phyloP scores from a whole-genome alignment of 53 echinoderm and acorn worm species.

The Paracentrotus lividus region DNA sequence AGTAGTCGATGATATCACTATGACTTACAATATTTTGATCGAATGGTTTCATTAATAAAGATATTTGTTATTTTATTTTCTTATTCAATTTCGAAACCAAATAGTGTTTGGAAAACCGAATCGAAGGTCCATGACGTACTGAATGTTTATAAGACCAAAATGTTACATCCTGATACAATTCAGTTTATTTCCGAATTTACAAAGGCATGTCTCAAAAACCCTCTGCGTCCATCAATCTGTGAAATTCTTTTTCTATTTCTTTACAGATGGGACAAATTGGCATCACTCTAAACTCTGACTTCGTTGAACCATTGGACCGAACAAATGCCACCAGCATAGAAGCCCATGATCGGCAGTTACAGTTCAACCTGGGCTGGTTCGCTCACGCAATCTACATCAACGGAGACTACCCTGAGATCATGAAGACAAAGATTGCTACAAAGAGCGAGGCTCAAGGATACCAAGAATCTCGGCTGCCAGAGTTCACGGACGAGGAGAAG shows the following conservation, averaged over 20 bases:
- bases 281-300: slow-evolving; percentile 89
- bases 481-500: slow-evolving; percentile 88
- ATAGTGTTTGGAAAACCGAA: too few relatives aligned
- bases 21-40: too few relatives aligned
- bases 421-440: slow-evolving; percentile 82
- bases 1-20: too few relatives aligned
- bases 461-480: slow-evolving; percentile 80
- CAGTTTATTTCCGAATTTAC: too few relatives aligned
- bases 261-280: slow-evolving; percentile 74
- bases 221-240: too few relatives aligned
- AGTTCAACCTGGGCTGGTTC: slow-evolving; percentile 92
- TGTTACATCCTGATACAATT: too few relatives aligned
- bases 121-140: too few relatives aligned
- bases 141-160: too few relatives aligned
- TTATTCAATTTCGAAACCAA: too few relatives aligned
- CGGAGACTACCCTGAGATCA: slow-evolving; percentile 91
- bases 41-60: too few relatives aligned
- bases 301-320: slow-evolving; percentile 75
- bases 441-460: slow-evolving; percentile 83
- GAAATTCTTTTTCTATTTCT: neutral
- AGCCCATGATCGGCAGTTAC: slow-evolving; percentile 80
- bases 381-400: slow-evolving; percentile 86
- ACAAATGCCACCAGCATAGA: slow-evolving; percentile 67
- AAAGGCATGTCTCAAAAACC: too few relatives aligned
- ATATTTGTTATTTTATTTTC: too few relatives aligned